Evolutionary conservation across 1,140 invertebrate species (phyloP), one percentile per base, ranked within the genome.

Genomic region (Cyphomyrmex costatus): DNA sequence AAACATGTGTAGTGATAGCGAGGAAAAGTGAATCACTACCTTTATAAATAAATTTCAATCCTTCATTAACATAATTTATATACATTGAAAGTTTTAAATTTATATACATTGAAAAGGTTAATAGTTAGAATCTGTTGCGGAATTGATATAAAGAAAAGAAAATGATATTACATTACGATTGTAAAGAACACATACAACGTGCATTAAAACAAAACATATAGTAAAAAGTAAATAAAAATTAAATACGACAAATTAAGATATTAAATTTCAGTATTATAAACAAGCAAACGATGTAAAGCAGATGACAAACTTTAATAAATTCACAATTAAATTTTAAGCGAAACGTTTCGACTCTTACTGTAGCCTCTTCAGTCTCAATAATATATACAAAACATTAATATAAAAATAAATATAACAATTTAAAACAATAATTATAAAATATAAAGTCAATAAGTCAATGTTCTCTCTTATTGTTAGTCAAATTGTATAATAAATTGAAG

Each of bases 21-120:
- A 86, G 49, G 30, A 88, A 77, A 65, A 89, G 8, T 0, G 58
- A 10, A 27, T 89, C 88, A 27, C 46, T 77, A 3, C 88, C 88
- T 89, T 65, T 21, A 65, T 12, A 65, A 65, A 33, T 33, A 56
- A 4, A 65, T 63, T 27, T 51, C 1, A 30, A 19, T 5, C 0
- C 51, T 71, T 12, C 6, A 24, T 24, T 46, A 51, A 71, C 24
- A 27, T 46, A 24, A 24, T 70, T 49, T 27, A n/a, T 49, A 5
- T 49, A 49, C 0, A 8, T 16, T 49, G 5, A 70, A 49, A 24
- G 16, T 49, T 68, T 68, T 70, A 10, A 49, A 24, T 36, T 14
- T 5, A 42, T 63, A 42, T n/a, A n/a, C n/a, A 66, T 36, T 49
- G 14, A 49, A 49, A 14, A 49, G 14, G 46, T 49, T 49, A 14